Evolutionary conservation across 2,113 vertebrate species (phyloP).

Genomic region (Corvus moneduloides): DNA sequence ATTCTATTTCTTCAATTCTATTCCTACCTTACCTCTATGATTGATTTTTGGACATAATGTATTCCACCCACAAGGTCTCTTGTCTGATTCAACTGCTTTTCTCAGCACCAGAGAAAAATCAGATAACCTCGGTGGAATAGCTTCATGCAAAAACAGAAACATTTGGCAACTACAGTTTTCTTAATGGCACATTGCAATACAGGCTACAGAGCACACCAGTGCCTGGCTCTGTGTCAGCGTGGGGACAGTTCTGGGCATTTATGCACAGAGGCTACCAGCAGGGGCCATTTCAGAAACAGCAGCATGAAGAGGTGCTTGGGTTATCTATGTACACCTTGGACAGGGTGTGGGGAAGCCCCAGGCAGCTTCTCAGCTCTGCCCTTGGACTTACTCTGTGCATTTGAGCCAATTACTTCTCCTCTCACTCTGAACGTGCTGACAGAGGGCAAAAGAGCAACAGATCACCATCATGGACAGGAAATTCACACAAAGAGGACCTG

Average conservation of each 20-base stretch:
- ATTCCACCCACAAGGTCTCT: conserved; percentile 54
- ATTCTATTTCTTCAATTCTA: conserved; percentile 27
- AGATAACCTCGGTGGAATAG: conserved; percentile 12
- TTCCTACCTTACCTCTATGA: conserved; percentile 42
- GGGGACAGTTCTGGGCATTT: not conserved
- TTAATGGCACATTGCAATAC: not conserved
- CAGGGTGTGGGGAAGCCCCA: not conserved
- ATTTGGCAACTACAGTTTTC: conserved; percentile 1
- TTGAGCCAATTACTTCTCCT: not conserved
- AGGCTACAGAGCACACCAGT: not conserved
- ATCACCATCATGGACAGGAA: not conserved
- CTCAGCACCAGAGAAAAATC: conserved; percentile 44
- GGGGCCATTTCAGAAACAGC: not conserved
- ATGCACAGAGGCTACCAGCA: not conserved
- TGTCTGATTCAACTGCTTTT: conserved; percentile 38
- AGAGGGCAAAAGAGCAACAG: not conserved
- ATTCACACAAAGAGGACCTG: not conserved
- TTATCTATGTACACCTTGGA: not conserved
- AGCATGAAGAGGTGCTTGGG: not conserved
- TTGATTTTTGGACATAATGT: conserved; percentile 54
- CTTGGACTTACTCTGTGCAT: not conserved
- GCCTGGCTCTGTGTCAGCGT: not conserved
- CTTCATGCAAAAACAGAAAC: conserved; percentile 27
- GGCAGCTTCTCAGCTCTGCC: not conserved
- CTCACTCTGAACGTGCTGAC: not conserved